A percentile compares a stretch with the other conserved stretches of the same genome.
These are phyloP conservation scores for Pristionchus japonicus DNA, from an alignment of 2,888 invertebrate species.

Conservation along the genomic window DNA sequence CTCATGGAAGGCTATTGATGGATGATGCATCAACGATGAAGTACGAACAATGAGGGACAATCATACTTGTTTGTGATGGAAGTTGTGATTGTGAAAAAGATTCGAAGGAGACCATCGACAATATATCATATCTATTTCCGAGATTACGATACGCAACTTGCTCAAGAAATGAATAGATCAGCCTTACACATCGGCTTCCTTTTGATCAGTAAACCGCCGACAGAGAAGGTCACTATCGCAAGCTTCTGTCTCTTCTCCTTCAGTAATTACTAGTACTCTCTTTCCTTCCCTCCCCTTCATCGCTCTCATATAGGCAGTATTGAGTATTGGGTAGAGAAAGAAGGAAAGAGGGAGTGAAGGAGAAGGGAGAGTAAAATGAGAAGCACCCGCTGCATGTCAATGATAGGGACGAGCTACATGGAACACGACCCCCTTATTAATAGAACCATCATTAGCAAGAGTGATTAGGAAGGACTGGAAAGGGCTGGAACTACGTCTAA, in stretches of 20 bases:
- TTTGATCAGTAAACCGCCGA: too few species aligned
- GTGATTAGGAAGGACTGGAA: too few species aligned
- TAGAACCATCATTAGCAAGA: too few species aligned
- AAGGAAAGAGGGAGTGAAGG: background rate
- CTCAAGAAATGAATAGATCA: too few species aligned
- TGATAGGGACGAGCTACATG: background rate
- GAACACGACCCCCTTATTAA: too few species aligned
- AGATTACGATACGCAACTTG: too few species aligned
- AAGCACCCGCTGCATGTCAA: conserved; percentile 6
- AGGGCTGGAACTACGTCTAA: too few species aligned
- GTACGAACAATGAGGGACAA: background rate
- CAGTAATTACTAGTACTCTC: conserved; percentile 38
- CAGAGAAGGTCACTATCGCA: background rate
- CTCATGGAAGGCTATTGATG: background rate
- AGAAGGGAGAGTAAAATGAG: conserved; percentile 14
- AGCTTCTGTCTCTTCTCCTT: background rate
- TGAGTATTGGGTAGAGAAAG: conserved; percentile 18
- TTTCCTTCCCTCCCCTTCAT: background rate
- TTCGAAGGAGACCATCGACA: too few species aligned
- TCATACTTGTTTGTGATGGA: too few species aligned
- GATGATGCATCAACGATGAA: background rate
- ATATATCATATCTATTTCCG: too few species aligned
- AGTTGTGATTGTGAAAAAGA: too few species aligned
- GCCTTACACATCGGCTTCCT: too few species aligned
- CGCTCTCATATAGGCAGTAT: background rate